Conservation (phyloP, 1,140 invertebrate genomes). For the Bradysia coprophila region DNA sequence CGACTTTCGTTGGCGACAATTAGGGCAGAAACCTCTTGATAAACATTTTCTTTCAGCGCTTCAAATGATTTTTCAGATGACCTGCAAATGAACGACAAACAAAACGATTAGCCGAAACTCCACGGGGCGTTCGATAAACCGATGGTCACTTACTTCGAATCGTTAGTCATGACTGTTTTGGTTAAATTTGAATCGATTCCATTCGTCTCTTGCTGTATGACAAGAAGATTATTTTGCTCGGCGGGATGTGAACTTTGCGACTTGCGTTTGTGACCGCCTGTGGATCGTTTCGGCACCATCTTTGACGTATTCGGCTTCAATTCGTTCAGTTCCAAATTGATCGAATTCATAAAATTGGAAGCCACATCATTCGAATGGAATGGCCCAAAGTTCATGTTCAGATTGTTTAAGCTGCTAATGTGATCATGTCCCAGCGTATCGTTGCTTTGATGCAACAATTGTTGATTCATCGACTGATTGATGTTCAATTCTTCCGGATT, state of each 20-base stretch:
- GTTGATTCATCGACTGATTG: too few species aligned
- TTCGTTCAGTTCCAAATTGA: constrained; percentile 8
- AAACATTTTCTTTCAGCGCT: constrained; percentile 42
- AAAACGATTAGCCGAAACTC: too few species aligned
- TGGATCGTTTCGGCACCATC: constrained; percentile 6
- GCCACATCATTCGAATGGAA: too few species aligned
- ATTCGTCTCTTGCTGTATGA: not conserved
- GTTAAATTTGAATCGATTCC: constrained; percentile 1
- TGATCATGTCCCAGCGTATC: not conserved
- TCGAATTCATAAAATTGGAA: constrained; percentile 7
- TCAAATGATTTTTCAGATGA: constrained; percentile 40
- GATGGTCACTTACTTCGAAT: not conserved
- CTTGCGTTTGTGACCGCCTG: not conserved
- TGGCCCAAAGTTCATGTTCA: not conserved
- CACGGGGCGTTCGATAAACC: too few species aligned
- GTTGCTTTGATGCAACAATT: too few species aligned
- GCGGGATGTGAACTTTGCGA: not conserved
- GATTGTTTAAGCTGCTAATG: not conserved
- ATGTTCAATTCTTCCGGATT: too few species aligned
- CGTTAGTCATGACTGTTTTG: not conserved
- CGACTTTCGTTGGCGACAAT: constrained; percentile 46
- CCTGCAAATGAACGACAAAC: too few species aligned
- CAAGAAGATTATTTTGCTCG: not conserved
- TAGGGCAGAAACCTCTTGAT: constrained; percentile 46
- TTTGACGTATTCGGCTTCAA: constrained; percentile 4